Evolutionary conservation across 2,113 vertebrate species (phyloP), one percentile per base, ranked within the genome.

Genomic region (Procapra przewalskii): DNA sequence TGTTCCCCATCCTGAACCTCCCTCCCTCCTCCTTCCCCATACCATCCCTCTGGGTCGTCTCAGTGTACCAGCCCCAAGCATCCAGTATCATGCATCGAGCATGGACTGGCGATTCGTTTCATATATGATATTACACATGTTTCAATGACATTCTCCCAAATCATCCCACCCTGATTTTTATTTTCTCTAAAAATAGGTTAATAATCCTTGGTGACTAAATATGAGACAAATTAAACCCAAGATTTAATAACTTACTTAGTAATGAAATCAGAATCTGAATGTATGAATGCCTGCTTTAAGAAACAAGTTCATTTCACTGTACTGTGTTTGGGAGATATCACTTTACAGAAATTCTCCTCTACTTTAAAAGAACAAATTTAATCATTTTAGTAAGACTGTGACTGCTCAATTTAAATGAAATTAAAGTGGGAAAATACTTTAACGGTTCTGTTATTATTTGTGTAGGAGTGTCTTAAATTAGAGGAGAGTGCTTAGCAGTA

Each of bases 381-480:
- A 45, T 36, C 23, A 86, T 52, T 86, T 92, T 62, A 77, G 19
- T 8, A 82, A 79, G 48, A 95, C 9, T n/a, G 14, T 62, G 15
- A 9, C 16, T 85, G 83, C 79, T 91, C 86, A 85, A 82, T 91
- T 31, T 31, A 77, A 91, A 84, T 94, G 81, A 94, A 94, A 93
- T 91, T 91, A 89, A 9, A n/a, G 13, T 60, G 11, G 31, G 85
- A 67, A 85, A 50, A 21, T 67, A 33, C 48, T 95, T 85, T 29
- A 55, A 60, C 45, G 75, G 36, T 54, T 55, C 6, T 88, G 31
- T 48, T n/a, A 33, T 3, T 23, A 36, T 11, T 4, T 54, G 7
- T 11, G 2, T 29, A 87, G 6, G 23, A 86, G 54, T 59, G 19
- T 43, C 40, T 71, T n/a, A 79, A 81, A 57, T 91, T 55, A 75